Evolutionary conservation across 2,888 invertebrate genomes (phyloP).

Genomic region (Orthonychiurus folsomi): DNA sequence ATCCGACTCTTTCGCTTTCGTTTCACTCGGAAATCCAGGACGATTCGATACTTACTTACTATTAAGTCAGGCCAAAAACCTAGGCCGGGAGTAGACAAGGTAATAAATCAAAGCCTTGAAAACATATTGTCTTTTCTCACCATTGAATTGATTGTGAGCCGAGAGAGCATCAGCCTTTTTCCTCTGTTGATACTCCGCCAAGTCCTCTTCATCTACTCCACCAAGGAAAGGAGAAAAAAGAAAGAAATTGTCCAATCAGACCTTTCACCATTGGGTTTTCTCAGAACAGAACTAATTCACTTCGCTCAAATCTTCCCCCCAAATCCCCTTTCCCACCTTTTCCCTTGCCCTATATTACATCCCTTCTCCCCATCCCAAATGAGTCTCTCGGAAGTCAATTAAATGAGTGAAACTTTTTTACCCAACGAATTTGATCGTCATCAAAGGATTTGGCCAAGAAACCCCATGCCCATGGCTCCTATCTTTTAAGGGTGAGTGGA

Average conservation of each 20-base stretch:
- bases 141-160: conserved; percentile 1
- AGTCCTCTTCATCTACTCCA: background rate
- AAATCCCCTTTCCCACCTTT: background rate
- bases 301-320: background rate
- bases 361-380: background rate
- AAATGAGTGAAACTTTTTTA: background rate
- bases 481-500: too few species aligned
- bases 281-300: background rate
- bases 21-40: too few species aligned
- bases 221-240: background rate
- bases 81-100: too few species aligned
- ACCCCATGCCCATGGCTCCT: too few species aligned
- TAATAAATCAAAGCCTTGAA: conserved; percentile 1
- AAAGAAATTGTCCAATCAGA: background rate
- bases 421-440: too few species aligned
- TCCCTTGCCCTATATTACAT: background rate
- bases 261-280: too few species aligned
- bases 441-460: too few species aligned
- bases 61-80: too few species aligned
- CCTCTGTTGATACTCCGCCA: conserved; percentile 1
- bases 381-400: background rate
- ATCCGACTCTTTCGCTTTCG: too few species aligned
- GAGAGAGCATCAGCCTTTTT: background rate
- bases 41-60: too few species aligned
- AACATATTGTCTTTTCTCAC: conserved; percentile 1